phyloP scores from a whole-genome alignment of 1,140 invertebrate species.

The Saccostrea cuccullata region DNA sequence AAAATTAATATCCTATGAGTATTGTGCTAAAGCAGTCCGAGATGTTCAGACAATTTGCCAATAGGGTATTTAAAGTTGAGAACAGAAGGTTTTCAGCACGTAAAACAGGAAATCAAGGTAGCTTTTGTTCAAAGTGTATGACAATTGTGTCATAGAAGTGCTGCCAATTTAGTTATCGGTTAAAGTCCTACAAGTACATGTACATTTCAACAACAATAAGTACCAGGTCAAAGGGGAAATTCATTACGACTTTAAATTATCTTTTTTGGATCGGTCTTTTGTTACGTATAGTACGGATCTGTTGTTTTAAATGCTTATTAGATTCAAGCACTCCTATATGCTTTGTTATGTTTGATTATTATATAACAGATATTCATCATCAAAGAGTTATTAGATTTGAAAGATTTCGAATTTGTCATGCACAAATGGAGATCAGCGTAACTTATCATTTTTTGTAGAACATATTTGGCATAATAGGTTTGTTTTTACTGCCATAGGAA shows the following conservation, averaged over 20 bases:
- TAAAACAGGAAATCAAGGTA: no score
- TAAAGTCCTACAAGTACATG: background rate
- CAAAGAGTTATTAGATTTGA: background rate
- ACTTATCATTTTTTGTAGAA: conserved; percentile 10
- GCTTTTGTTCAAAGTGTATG: background rate
- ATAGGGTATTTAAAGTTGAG: no score
- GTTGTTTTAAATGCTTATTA: background rate
- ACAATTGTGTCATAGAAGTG: background rate
- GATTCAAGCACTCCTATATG: background rate
- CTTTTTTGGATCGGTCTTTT: background rate
- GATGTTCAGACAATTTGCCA: no score
- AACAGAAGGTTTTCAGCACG: no score
- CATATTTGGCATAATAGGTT: background rate
- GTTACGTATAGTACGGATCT: background rate
- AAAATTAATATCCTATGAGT: background rate
- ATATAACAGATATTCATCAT: background rate
- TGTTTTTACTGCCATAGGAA: conserved; percentile 4
- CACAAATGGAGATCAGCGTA: background rate
- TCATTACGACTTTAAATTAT: background rate
- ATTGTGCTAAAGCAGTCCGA: background rate
- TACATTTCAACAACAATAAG: background rate
- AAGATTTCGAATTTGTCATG: background rate
- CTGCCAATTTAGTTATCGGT: background rate
- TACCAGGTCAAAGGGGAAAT: background rate
- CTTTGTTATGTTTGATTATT: conserved; percentile 2